Conservation (phyloP, 2,797 vertebrate species). For the Perdix hodgsoniae region DNA sequence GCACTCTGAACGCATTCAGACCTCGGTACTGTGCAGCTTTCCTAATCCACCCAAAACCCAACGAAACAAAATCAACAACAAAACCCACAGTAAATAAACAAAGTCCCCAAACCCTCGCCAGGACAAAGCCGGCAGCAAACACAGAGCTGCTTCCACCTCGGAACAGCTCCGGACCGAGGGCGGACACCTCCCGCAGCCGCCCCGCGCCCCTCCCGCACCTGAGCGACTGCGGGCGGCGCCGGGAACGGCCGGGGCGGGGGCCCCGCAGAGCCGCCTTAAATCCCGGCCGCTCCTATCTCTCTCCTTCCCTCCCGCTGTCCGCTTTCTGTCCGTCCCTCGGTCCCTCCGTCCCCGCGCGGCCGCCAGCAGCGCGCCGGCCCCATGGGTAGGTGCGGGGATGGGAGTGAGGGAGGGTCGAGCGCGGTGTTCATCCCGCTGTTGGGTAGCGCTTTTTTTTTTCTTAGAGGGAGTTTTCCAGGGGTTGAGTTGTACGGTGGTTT, state of each 20-base stretch:
- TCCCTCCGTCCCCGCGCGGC: neutral
- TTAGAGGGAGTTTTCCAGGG: neutral
- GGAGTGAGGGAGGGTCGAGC: neutral
- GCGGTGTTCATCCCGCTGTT: neutral
- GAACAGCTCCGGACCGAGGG: too few relatives aligned
- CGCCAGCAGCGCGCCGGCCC: neutral
- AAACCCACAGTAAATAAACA: neutral
- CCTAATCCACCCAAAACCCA: neutral
- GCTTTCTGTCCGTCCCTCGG: neutral
- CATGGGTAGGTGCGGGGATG: neutral
- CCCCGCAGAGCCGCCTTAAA: neutral
- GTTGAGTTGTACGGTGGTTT: neutral
- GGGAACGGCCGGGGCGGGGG: neutral
- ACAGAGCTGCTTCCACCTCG: neutral
- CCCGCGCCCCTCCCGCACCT: neutral
- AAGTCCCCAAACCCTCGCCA: neutral
- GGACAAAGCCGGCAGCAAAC: too few relatives aligned
- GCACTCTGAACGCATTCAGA: neutral
- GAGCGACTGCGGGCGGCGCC: neutral
- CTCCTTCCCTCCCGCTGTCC: neutral
- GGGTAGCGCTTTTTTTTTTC: too few relatives aligned
- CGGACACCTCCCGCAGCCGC: neutral
- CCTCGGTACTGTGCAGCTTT: neutral
- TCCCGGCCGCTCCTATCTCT: accelerated
- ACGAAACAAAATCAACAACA: neutral